Conservation (phyloP, 2,113 vertebrate genomes). For the Uropsilus gracilis region DNA sequence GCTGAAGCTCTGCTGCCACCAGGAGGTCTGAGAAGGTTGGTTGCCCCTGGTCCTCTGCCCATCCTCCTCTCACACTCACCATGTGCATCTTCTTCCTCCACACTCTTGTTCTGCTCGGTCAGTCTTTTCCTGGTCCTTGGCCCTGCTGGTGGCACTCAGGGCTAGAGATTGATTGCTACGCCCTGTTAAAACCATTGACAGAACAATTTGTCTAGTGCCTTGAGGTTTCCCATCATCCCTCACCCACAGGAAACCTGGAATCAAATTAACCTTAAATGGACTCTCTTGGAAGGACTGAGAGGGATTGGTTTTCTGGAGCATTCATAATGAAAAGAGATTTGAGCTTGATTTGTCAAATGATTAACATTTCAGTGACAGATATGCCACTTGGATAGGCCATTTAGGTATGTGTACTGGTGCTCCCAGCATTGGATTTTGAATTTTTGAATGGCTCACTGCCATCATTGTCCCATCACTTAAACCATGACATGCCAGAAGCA, state of each 20-base stretch:
- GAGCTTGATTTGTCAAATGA: slow-evolving; percentile 67
- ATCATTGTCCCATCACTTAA: slow-evolving; percentile 53
- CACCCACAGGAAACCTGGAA: slow-evolving; percentile 49
- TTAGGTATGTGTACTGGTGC: slow-evolving; percentile 65
- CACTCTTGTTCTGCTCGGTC: slow-evolving; percentile 9
- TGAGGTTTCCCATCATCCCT: slow-evolving; percentile 48
- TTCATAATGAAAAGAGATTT: slow-evolving; percentile 71
- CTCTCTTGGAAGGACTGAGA: slow-evolving; percentile 63
- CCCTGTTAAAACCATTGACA: slow-evolving; percentile 53
- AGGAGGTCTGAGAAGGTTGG: slow-evolving; percentile 11
- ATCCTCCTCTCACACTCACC: neutral
- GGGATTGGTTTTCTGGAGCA: slow-evolving; percentile 70
- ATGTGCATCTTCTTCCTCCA: neutral
- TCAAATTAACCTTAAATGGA: slow-evolving; percentile 56
- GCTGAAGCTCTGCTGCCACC: slow-evolving; percentile 28
- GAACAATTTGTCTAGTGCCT: slow-evolving; percentile 62
- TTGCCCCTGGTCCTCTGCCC: neutral
- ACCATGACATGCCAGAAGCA: slow-evolving; percentile 54
- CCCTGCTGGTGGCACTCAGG: slow-evolving; percentile 62
- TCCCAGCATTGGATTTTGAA: slow-evolving; percentile 64
- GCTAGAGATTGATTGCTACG: slow-evolving; percentile 57
- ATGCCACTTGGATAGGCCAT: slow-evolving; percentile 59
- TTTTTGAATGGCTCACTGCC: slow-evolving; percentile 66
- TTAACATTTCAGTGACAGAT: slow-evolving; percentile 50
- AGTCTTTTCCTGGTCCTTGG: slow-evolving; percentile 47